Evolutionary conservation across 1,140 invertebrate species (phyloP).

Genomic region (Caerostris darwini): DNA sequence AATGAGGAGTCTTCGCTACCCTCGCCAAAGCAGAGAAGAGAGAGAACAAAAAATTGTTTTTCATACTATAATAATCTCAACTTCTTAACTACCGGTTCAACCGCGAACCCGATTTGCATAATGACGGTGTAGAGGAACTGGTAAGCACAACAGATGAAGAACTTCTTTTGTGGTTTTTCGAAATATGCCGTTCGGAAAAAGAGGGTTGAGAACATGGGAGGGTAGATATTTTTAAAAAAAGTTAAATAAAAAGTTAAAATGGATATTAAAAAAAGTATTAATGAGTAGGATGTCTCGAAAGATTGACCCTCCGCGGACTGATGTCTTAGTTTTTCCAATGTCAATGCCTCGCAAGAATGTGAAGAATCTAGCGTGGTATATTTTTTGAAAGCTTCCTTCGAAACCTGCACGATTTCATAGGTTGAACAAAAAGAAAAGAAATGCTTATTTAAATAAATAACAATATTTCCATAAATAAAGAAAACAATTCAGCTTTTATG

Average conservation of each 20-base stretch:
- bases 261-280: slow-evolving; percentile 20
- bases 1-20: slow-evolving; percentile 8
- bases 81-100: slow-evolving; percentile 41
- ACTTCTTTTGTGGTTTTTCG: slow-evolving; percentile 18
- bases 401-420: too few species aligned
- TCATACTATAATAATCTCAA: slow-evolving; percentile 40
- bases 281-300: slow-evolving; percentile 30
- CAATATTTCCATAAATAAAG: too few species aligned
- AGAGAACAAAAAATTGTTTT: not conserved
- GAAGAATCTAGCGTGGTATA: not conserved
- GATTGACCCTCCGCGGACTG: slow-evolving; percentile 26
- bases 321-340: not conserved
- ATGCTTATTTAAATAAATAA: too few species aligned
- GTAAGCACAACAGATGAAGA: not conserved
- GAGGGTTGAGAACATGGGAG: slow-evolving; percentile 13
- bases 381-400: too few species aligned
- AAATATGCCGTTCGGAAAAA: slow-evolving; percentile 18
- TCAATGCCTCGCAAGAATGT: not conserved
- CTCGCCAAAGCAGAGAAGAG: not conserved
- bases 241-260: not conserved
- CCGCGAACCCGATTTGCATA: slow-evolving; percentile 51
- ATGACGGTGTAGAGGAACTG: slow-evolving; percentile 25
- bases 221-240: not conserved
- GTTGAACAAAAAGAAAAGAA: too few species aligned
- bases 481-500: too few species aligned